Evolutionary conservation across 2,888 invertebrate species (phyloP), one percentile per base, ranked within the genome.

Genomic region (Lochmaea crataegi): DNA sequence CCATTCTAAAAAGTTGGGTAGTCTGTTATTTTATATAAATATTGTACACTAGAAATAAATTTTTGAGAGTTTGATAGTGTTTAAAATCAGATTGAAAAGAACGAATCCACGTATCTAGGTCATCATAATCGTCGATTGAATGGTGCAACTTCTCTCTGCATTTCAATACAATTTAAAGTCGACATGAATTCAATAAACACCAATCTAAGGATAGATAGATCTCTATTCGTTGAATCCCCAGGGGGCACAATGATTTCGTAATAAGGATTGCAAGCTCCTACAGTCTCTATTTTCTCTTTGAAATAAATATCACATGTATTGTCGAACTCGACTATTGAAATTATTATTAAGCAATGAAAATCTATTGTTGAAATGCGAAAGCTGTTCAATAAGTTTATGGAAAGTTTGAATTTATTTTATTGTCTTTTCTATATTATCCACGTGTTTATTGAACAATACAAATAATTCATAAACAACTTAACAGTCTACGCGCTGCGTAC

Each of bases 111-210:
- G 1, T 18, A 53, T 53, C 53, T 18, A 10, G 10, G 53, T 18
- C 53, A 18, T 53, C 53, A 53, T 53, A 53, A 53, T 53, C 18
- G 53, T 9, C 18, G 53, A 53, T 53, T 10, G 18, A 53, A 53
- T 53, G 10, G 53, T 10, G 16, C 53, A 53, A 16, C 10, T n/a
- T n/a, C 11, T 53, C 18, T 53, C 16, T 32, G 41, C 57, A 57
- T 42, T 58, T 58, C 58, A 57, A 68, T 38, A 60, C 48, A 60
- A 68, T 60, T 68, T 68, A 45, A 45, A 60, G 32, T 68, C 60
- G 45, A 60, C 32, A 60, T 58, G 32, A 68, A 68, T 51, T 68
- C 68, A 68, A 68, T 68, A 68, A 68, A 68, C 60, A 68, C 60
- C 68, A 53, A 53, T 53, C 53, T 53, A 11, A 53, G 53, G 16